These are phyloP conservation scores for Mus minutoides DNA, from an alignment of 2,797 vertebrate genomes.

Conservation along the genomic window DNA sequence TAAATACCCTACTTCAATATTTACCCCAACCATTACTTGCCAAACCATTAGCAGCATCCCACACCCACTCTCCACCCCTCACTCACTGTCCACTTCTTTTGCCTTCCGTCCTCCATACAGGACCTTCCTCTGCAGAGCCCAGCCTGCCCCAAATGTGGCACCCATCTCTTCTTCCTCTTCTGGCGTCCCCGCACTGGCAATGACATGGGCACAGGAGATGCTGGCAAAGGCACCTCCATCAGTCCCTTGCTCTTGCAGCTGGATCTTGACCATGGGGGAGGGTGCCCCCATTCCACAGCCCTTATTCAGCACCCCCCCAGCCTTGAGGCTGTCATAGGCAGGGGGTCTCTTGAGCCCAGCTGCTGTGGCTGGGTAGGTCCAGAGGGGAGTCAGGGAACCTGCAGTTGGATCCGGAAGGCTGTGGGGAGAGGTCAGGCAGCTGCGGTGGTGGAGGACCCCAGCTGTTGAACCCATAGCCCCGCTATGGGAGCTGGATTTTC, in stretches of 20 bases:
- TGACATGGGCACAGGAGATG: constrained; percentile 86
- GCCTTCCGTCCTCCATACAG: constrained; percentile 91
- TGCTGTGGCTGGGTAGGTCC: constrained; percentile 93
- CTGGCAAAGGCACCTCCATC: constrained; percentile 78
- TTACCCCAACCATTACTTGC: not conserved
- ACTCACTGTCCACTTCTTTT: constrained; percentile 93
- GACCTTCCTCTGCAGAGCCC: constrained; percentile 92
- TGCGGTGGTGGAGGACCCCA: constrained; percentile 83
- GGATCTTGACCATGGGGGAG: constrained; percentile 85
- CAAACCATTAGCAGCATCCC: not conserved
- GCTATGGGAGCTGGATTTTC: constrained; percentile 73
- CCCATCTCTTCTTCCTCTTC: constrained; percentile 84
- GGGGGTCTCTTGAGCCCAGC: constrained; percentile 92
- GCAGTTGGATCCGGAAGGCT: constrained; percentile 77
- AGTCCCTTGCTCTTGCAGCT: constrained; percentile 82
- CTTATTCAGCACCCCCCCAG: constrained; percentile 77
- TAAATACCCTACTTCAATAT: not conserved
- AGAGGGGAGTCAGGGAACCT: constrained; percentile 86
- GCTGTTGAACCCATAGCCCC: constrained; percentile 66
- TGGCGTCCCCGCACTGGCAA: constrained; percentile 78
- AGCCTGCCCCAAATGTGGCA: constrained; percentile 86
- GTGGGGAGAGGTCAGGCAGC: constrained; percentile 86
- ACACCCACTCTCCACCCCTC: not conserved
- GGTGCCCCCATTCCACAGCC: constrained; percentile 79
- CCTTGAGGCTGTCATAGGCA: constrained; percentile 92